Evolutionary conservation across 92 coral and sea anemone species (phyloP), one percentile per base, ranked within the genome.

Genomic region (Phymanthus crucifer): DNA sequence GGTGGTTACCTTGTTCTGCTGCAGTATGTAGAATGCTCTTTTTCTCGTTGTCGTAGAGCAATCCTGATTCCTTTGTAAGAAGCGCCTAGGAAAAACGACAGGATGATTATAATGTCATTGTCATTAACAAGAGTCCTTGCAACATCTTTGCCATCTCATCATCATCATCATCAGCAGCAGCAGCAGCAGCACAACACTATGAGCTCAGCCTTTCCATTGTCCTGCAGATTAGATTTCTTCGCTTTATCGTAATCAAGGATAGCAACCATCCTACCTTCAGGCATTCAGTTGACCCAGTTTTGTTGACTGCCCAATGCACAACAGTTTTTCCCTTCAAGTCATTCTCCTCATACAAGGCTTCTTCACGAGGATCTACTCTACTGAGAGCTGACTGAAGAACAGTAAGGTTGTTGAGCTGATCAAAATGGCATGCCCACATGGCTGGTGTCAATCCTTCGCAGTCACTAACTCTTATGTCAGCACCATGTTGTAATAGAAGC

Each of bases 351-450:
- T 87, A 88, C 78, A 94, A 56, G 16, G 98, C 98, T 66, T 90
- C 95, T 64, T 89, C 89, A 69, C 92, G 84, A 6, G 98, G 97
- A 77, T 94, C 98, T 40, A 83, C 66, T 50, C 98, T 85, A 23
- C 84, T 78, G 40, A 94, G 81, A 37, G 97, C 98, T 26, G 86
- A 56, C 48, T 87, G 87, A 40, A 94, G 79, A 57, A 83, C 13
- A 2, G 76, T 83, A 7, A 94, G 86, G 72, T 92, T 94, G 17
- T 66, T 78, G 48, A 83, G 84, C 78, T 93, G 97, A 56, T 92
- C 94, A 86, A 90, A 94, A 86, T 90, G 88, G 83, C 98, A 92
- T 13, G 98, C 98, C 98, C 98, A 94, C 98, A 94, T 94, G n/a
- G 97, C 91, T 71, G 98, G 97, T 0, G 93, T 92, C 61, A 94